A percentile compares a stretch with the other conserved stretches of the same genome.
phyloP scores from a whole-genome alignment of 2,797 vertebrate genomes.

The Gambusia yucatana region DNA sequence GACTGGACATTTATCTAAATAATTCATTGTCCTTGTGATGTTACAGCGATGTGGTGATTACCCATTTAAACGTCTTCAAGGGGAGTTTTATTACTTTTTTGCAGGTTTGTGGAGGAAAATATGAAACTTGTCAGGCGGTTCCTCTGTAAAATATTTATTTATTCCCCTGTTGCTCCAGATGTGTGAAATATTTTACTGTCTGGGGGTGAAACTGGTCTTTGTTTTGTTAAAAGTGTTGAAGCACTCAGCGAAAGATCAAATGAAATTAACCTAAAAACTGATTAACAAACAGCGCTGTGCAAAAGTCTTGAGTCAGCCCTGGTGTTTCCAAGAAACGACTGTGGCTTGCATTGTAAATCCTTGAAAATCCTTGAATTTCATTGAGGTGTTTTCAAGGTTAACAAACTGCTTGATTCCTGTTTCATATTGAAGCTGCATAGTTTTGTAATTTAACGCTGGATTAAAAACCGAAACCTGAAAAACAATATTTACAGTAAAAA shows the following conservation, averaged over 20 bases:
- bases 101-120: slow-evolving; percentile 51
- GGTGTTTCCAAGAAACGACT: too few species aligned
- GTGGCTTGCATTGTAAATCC: too few species aligned
- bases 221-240: slow-evolving; percentile 62
- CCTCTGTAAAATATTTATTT: slow-evolving; percentile 77
- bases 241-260: slow-evolving; percentile 47
- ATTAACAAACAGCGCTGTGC: not conserved
- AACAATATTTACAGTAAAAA: too few species aligned
- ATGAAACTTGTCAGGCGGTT: slow-evolving; percentile 69
- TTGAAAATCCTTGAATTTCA: too few species aligned
- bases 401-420: too few species aligned
- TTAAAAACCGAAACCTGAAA: too few species aligned
- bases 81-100: slow-evolving; percentile 66
- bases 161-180: slow-evolving; percentile 65
- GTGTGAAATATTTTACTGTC: slow-evolving; percentile 74
- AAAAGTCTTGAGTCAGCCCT: not conserved
- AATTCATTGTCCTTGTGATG: slow-evolving; percentile 79
- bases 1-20: slow-evolving; percentile 80
- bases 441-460: too few species aligned
- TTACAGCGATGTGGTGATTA: slow-evolving; percentile 80
- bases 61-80: slow-evolving; percentile 79
- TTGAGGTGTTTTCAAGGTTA: too few species aligned
- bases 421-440: too few species aligned
- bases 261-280: slow-evolving; percentile 31
- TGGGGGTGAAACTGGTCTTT: slow-evolving; percentile 69